phyloP scores from a whole-genome alignment of 2,888 invertebrate species.

The Tachina lurida region DNA sequence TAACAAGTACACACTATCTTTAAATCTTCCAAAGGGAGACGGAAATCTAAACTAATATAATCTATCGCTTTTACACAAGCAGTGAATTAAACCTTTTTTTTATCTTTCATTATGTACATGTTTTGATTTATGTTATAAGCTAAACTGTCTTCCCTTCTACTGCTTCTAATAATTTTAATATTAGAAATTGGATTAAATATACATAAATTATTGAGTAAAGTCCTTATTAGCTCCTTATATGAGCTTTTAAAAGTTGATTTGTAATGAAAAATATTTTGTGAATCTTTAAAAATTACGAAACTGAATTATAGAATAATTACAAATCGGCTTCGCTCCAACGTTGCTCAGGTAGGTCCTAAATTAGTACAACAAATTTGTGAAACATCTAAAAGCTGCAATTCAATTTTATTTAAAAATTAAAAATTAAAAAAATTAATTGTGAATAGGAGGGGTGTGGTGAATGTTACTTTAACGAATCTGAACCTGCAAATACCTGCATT shows the following conservation, averaged over 20 bases:
- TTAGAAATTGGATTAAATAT: constrained; percentile 40
- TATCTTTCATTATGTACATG: neutral
- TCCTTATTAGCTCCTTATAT: constrained; percentile 13
- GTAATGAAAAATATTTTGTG: constrained; percentile 10
- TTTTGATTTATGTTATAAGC: constrained; percentile 22
- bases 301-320: constrained; percentile 22
- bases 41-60: constrained; percentile 45
- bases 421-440: neutral
- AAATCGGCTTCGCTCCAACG: constrained; percentile 64
- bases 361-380: constrained; percentile 34
- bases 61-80: constrained; percentile 10
- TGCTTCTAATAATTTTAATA: constrained; percentile 32
- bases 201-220: constrained; percentile 43
- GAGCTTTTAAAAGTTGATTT: constrained; percentile 54
- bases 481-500: too few relatives aligned
- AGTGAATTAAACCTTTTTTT: neutral
- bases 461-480: too few relatives aligned
- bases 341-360: constrained; percentile 65
- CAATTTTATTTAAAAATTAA: constrained; percentile 2
- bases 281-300: neutral
- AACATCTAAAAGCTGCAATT: neutral
- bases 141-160: constrained; percentile 52
- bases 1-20: constrained; percentile 29
- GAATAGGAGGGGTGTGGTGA: too few relatives aligned
- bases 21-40: constrained; percentile 24